A percentile compares a stretch with the other conserved stretches of the same genome.
These are phyloP conservation scores for Leptinotarsa tumamoca DNA, from an alignment of 2,888 invertebrate species.

Conservation along the genomic window DNA sequence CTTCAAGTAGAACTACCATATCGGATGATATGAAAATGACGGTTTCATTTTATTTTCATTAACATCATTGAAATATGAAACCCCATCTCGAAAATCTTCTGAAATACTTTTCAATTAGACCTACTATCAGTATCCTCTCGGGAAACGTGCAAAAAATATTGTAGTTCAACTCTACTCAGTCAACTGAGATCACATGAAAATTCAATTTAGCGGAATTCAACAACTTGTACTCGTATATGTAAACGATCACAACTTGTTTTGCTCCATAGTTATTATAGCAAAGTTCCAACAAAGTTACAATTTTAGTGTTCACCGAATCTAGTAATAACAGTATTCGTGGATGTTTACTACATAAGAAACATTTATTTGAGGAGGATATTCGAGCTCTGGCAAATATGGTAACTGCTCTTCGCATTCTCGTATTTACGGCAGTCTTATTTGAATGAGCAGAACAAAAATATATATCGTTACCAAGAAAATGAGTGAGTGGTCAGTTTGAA, in stretches of 20 bases:
- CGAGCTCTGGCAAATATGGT: not conserved
- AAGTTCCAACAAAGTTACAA: slow-evolving; percentile 17
- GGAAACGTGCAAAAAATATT: too few species aligned
- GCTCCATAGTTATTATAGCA: not conserved
- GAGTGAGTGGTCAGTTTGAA: too few species aligned
- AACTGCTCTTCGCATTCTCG: not conserved
- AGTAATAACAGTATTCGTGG: slow-evolving; percentile 4
- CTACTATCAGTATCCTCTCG: too few species aligned
- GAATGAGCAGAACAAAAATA: not conserved
- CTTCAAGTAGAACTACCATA: too few species aligned
- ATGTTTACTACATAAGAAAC: not conserved
- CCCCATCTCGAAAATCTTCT: too few species aligned
- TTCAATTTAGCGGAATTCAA: too few species aligned
- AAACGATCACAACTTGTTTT: not conserved
- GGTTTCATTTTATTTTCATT: too few species aligned
- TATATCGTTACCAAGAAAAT: not conserved
- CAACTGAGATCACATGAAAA: too few species aligned
- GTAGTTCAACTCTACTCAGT: too few species aligned
- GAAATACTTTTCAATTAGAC: too few species aligned
- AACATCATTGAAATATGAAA: too few species aligned
- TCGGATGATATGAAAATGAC: too few species aligned
- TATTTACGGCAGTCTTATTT: not conserved
- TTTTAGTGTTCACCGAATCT: slow-evolving; percentile 19
- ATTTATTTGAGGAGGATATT: not conserved
- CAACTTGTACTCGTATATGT: not conserved